A percentile compares a stretch with the other conserved stretches of the same genome.
These are phyloP conservation scores for Liolophura sinensis DNA, from an alignment of 1,140 invertebrate species.

Conservation along the genomic window DNA sequence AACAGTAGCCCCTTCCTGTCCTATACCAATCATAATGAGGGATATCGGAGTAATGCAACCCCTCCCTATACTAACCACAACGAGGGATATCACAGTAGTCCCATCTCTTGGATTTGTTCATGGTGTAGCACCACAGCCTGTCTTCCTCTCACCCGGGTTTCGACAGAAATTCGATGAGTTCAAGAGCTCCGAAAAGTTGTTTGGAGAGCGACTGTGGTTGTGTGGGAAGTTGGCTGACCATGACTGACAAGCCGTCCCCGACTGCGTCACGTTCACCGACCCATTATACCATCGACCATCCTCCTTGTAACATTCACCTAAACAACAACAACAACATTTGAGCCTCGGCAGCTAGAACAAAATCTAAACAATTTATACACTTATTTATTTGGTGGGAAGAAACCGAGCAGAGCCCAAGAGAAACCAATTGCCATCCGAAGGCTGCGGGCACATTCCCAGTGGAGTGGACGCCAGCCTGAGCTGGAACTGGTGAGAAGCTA, in stretches of 20 bases:
- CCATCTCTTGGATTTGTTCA: slow-evolving; percentile 81
- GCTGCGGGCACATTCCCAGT: no score
- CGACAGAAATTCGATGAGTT: slow-evolving; percentile 91
- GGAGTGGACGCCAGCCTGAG: no score
- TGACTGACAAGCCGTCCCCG: slow-evolving; percentile 81
- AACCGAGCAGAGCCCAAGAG: no score
- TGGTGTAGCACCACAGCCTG: slow-evolving; percentile 89
- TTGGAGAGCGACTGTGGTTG: slow-evolving; percentile 75
- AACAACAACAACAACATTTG: slow-evolving; percentile 5
- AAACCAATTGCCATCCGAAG: no score
- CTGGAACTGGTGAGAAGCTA: no score
- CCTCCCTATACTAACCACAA: slow-evolving; percentile 37
- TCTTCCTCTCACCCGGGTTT: slow-evolving; percentile 94
- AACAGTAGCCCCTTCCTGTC: no score
- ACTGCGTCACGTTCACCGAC: slow-evolving; percentile 80
- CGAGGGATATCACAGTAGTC: slow-evolving; percentile 71
- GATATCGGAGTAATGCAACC: no score
- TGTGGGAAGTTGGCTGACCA: slow-evolving; percentile 89
- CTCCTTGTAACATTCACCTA: slow-evolving; percentile 73
- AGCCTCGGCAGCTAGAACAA: neutral
- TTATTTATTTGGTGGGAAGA: no score
- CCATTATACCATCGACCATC: slow-evolving; percentile 90
- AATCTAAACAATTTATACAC: no score
- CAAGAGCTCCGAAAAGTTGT: slow-evolving; percentile 88
- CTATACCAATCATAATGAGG: no score